Base-by-base conservation (phyloP, 2,113 vertebrate genomes). In the Numenius arquata region DNA sequence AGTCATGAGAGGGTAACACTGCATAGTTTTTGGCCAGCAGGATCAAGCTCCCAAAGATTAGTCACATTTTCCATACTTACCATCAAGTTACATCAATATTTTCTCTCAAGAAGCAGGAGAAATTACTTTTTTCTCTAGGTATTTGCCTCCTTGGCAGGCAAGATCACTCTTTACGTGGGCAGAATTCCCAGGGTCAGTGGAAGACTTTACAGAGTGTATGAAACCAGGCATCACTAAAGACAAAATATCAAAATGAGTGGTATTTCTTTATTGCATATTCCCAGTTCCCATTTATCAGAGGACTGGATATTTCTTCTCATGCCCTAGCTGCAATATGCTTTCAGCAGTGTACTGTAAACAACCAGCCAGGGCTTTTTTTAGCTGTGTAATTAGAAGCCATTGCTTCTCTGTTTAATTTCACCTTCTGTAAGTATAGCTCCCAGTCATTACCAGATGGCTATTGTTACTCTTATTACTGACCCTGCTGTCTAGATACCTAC, bases 381-480 rank as follows among this genome's bases (percentile, higher is more conserved):
- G 65, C 68, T 68, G 30, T 61, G 56, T 73, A 90, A 96, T 92
- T 92, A 87, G 70, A 86, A 90, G 43, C 8, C 72, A 32, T 74
- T 84, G 17, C 63, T 94, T 43, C 79, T 86, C 47, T 86, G 65
- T 75, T 93, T 88, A 75, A 84, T 95, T 96, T 94, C 59, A 86
- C 80, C 62, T 87, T 56, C 78, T 86, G 61, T 48, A 86, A 91
- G 30, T 38, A 50, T n/a, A 77, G 68, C 90, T 96, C 65, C 78
- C 85, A 90, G 92, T 81, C 92, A 93, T 53, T 74, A 94, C 36
- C 92, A 90, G 83, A 94, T 18, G 32, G 56, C 19, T 78, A 82
- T 36, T 83, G 50, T 70, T 85, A 82, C 52, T 80, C 79, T 90
- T 77, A 52, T 67, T 93, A 85, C 52, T 71, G 72, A 88, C 82